Conservation (phyloP, 2,113 vertebrate species). For the Tachuris rubrigastra region DNA sequence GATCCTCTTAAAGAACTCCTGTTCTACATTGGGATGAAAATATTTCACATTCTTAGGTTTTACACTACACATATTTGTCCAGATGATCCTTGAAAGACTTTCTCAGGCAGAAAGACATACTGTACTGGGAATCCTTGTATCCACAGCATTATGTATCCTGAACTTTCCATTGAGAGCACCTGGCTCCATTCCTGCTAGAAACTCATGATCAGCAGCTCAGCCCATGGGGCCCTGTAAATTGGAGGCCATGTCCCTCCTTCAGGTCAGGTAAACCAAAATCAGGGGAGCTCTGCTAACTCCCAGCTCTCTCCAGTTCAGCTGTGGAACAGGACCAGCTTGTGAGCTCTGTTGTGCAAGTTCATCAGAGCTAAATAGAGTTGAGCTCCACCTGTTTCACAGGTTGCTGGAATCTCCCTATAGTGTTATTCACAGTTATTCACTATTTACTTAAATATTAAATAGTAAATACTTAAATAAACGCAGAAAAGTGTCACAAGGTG, state of each 20-base stretch:
- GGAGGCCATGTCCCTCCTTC: not conserved
- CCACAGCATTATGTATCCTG: fast-evolving
- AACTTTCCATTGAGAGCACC: not conserved
- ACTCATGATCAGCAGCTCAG: not conserved
- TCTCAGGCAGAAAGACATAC: not conserved
- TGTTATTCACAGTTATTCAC: too few species aligned
- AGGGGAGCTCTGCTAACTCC: not conserved
- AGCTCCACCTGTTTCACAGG: not conserved
- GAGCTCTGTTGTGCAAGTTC: not conserved
- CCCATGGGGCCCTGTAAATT: not conserved
- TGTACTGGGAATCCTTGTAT: not conserved
- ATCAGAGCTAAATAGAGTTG: not conserved
- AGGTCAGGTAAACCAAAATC: not conserved
- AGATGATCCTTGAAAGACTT: not conserved
- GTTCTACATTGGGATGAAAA: not conserved
- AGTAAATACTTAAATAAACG: too few species aligned
- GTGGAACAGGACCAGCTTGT: not conserved
- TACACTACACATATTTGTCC: not conserved
- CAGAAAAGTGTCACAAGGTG: not conserved
- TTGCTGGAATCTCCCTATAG: fast-evolving
- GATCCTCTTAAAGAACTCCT: not conserved
- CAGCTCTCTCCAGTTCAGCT: not conserved
- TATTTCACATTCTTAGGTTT: not conserved
- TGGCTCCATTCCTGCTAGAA: not conserved
- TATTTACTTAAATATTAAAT: not conserved